A percentile compares a stretch with the other conserved stretches of the same genome.
Conservation (phyloP, 2,797 vertebrate genomes). For the Eupleurogrammus muticus region DNA sequence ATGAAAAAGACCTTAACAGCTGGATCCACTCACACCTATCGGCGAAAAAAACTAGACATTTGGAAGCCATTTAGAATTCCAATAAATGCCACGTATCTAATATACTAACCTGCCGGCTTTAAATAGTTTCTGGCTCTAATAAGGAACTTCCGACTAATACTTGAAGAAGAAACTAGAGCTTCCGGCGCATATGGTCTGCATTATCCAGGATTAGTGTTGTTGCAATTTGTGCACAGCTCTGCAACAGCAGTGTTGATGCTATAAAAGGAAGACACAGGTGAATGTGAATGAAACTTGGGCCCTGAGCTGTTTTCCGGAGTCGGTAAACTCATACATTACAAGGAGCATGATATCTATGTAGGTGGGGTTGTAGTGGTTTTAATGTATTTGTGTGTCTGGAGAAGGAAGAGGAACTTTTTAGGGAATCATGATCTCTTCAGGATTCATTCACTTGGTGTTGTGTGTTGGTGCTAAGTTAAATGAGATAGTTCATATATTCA, state of each 20-base stretch:
- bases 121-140: conserved; percentile 46
- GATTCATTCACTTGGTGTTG: too few relatives aligned
- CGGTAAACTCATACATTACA: conserved; percentile 12
- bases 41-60: conserved; percentile 43
- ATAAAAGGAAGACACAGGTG: conserved; percentile 13
- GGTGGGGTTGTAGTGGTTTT: background rate
- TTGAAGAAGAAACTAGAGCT: conserved; percentile 1
- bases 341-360: background rate
- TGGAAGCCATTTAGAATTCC: conserved; percentile 49
- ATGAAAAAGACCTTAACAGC: conserved; percentile 34
- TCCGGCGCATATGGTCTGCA: conserved; percentile 42
- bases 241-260: conserved; percentile 4
- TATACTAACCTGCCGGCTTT: conserved; percentile 34
- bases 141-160: conserved; percentile 19
- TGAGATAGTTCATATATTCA: too few relatives aligned
- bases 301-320: conserved; percentile 15
- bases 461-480: too few relatives aligned
- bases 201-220: conserved; percentile 30
- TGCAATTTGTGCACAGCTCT: conserved; percentile 17
- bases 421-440: too few relatives aligned
- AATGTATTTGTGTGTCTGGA: too few relatives aligned
- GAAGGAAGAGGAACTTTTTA: too few relatives aligned
- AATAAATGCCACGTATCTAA: conserved; percentile 43
- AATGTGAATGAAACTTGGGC: conserved; percentile 1
- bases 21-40: conserved; percentile 43